phyloP scores from a whole-genome alignment of 1,140 invertebrate species.

The Eumaeus atala region DNA sequence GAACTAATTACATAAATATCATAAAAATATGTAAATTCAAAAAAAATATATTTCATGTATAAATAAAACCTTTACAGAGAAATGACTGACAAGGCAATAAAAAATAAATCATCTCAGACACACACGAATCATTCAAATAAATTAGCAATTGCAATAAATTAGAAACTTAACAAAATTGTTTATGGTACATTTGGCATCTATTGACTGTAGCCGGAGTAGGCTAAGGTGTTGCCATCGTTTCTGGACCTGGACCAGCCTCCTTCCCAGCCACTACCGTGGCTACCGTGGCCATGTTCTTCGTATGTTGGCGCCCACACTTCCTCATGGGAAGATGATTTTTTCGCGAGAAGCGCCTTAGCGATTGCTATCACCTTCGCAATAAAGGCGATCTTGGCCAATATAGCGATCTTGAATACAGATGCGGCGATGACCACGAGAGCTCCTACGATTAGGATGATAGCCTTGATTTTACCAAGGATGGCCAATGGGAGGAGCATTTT shows the following conservation, averaged over 20 bases:
- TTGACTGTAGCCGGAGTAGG: conserved; percentile 77
- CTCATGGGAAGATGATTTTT: conserved; percentile 79
- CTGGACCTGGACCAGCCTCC: conserved; percentile 75
- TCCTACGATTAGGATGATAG: conserved; percentile 38
- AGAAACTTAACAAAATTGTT: conserved; percentile 17
- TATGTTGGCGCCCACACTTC: conserved; percentile 79
- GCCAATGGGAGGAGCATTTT: conserved; percentile 56
- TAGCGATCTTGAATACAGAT: conserved; percentile 56
- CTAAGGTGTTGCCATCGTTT: conserved; percentile 75
- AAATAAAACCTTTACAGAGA: too few relatives aligned
- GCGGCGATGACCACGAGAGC: conserved; percentile 55
- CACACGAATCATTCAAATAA: conserved; percentile 16
- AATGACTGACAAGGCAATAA: too few relatives aligned
- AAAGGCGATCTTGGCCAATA: conserved; percentile 61
- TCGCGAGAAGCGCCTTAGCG: conserved; percentile 75
- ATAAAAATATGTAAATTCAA: conserved; percentile 22
- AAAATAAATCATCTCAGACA: too few relatives aligned
- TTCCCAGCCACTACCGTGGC: conserved; percentile 62
- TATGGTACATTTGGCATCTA: conserved; percentile 24
- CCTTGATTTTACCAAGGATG: conserved; percentile 53
- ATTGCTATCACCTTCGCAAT: conserved; percentile 54
- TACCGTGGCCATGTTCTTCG: conserved; percentile 66
- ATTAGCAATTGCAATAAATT: conserved; percentile 21
- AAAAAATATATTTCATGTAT: conserved; percentile 40
- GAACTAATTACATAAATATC: conserved; percentile 22